A percentile compares a stretch with the other conserved stretches of the same genome.
Evolutionary conservation across 1,140 invertebrate species (phyloP).

Genomic region (Daktulosphaira vitifoliae): DNA sequence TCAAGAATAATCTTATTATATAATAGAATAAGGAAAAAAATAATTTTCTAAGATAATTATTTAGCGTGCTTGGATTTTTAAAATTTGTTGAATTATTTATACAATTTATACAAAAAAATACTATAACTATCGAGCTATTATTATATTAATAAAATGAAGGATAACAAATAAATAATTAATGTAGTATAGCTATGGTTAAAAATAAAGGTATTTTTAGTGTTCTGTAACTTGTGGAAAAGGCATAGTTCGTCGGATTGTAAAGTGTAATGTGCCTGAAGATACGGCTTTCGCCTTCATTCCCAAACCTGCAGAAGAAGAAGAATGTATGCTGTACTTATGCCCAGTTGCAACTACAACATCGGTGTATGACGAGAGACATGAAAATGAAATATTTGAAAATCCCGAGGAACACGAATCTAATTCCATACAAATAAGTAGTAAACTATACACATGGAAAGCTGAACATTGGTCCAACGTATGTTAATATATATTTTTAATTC

Average conservation of each 20-base stretch:
- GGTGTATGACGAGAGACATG: not conserved
- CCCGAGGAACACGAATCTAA: not conserved
- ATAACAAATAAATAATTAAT: too few relatives aligned
- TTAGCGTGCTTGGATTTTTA: too few relatives aligned
- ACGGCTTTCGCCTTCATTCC: constrained; percentile 4
- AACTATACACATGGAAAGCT: constrained; percentile 8
- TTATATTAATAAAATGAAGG: too few relatives aligned
- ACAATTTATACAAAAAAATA: too few relatives aligned
- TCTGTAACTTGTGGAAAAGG: constrained; percentile 63
- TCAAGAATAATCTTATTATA: too few relatives aligned
- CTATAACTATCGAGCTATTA: too few relatives aligned
- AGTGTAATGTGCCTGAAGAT: constrained; percentile 8
- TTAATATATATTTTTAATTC: too few relatives aligned
- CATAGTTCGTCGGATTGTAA: constrained; percentile 47
- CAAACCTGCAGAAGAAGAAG: constrained; percentile 27
- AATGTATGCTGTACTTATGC: constrained; percentile 16
- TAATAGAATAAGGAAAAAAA: too few relatives aligned
- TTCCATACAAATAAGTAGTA: not conserved
- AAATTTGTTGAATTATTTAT: too few relatives aligned
- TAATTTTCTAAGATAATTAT: too few relatives aligned
- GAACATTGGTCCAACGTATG: constrained; percentile 18
- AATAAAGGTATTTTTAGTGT: constrained; percentile 58
- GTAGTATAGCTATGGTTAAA: too few relatives aligned
- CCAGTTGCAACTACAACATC: not conserved
- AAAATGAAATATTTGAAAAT: constrained; percentile 12